Evolutionary conservation across 2,888 invertebrate species (phyloP).

Genomic region (Rhamphomyia laevipes): DNA sequence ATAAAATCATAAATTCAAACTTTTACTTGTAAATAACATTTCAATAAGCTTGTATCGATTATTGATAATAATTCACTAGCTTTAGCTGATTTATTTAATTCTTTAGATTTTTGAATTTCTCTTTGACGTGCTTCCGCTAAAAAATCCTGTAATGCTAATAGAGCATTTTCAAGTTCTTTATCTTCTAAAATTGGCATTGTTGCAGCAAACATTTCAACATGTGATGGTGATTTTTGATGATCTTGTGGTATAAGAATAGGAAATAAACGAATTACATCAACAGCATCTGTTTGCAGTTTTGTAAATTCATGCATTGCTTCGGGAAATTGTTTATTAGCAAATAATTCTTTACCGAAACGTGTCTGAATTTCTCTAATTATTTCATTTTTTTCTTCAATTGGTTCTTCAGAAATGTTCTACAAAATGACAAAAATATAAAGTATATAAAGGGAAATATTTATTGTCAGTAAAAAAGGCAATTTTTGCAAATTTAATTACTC

Average conservation of each 20-base stretch:
- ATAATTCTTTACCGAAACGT: conserved; percentile 80
- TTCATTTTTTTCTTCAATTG: conserved; percentile 65
- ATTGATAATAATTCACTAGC: conserved; percentile 65
- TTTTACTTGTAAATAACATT: conserved; percentile 87
- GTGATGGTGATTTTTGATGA: conserved; percentile 19
- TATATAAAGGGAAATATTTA: background rate
- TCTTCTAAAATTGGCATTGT: conserved; percentile 48
- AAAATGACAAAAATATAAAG: conserved; percentile 17
- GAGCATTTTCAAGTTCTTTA: conserved; percentile 74
- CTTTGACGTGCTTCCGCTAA: conserved; percentile 62
- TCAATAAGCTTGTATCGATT: conserved; percentile 92
- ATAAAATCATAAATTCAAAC: background rate
- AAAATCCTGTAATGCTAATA: conserved; percentile 81
- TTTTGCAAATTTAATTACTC: background rate
- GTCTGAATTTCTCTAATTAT: conserved; percentile 82
- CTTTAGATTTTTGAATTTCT: conserved; percentile 31
- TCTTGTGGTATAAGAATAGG: conserved; percentile 59
- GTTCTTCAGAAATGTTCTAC: conserved; percentile 73
- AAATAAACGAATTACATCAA: conserved; percentile 88
- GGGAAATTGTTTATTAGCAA: conserved; percentile 75
- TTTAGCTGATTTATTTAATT: conserved; percentile 27
- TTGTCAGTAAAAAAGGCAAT: background rate
- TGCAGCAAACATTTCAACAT: background rate
- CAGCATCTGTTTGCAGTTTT: conserved; percentile 83
- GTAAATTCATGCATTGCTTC: conserved; percentile 87